phyloP scores from a whole-genome alignment of 2,113 vertebrate genomes.

The Hippocampus zosterae region DNA sequence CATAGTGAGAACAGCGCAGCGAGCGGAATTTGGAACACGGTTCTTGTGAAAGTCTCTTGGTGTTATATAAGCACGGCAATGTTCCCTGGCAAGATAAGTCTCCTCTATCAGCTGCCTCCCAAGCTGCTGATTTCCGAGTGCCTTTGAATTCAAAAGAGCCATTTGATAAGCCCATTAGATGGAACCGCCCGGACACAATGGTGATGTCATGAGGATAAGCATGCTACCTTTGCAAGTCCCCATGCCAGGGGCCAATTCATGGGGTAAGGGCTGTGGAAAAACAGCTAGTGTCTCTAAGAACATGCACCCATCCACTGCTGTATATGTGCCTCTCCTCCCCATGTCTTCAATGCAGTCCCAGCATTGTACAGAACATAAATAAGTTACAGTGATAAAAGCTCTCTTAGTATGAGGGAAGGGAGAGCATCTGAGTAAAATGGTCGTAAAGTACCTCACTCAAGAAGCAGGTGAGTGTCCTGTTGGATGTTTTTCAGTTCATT shows the following conservation, averaged over 20 bases:
- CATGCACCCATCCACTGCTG: not conserved
- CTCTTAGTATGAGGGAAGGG: slow-evolving; percentile 47
- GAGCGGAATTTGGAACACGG: slow-evolving; percentile 44
- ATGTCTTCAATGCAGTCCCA: slow-evolving; percentile 45
- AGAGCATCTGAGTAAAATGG: slow-evolving; percentile 52
- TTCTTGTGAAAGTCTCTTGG: slow-evolving; percentile 54
- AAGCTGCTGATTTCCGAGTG: slow-evolving; percentile 57
- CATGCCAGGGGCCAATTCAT: slow-evolving; percentile 53
- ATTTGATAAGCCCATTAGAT: slow-evolving; percentile 71
- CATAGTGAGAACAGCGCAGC: slow-evolving; percentile 35
- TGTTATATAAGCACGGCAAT: slow-evolving; percentile 67
- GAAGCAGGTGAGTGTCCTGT: slow-evolving; percentile 28
- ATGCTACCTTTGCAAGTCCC: slow-evolving; percentile 61
- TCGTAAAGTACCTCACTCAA: slow-evolving; percentile 38
- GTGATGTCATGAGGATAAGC: slow-evolving; percentile 71
- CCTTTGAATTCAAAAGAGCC: slow-evolving; percentile 60
- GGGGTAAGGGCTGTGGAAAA: slow-evolving; percentile 29
- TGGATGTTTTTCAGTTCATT: no score
- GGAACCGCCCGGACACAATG: slow-evolving; percentile 67
- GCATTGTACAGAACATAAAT: slow-evolving; percentile 60
- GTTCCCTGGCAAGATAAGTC: slow-evolving; percentile 67
- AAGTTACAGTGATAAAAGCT: slow-evolving; percentile 65
- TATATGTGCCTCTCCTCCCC: slow-evolving; percentile 34
- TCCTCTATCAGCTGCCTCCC: slow-evolving; percentile 58
- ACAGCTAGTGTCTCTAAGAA: not conserved